Base-by-base conservation (phyloP, 1,140 invertebrate genomes). In the Ceratoteleas bidentatus region DNA sequence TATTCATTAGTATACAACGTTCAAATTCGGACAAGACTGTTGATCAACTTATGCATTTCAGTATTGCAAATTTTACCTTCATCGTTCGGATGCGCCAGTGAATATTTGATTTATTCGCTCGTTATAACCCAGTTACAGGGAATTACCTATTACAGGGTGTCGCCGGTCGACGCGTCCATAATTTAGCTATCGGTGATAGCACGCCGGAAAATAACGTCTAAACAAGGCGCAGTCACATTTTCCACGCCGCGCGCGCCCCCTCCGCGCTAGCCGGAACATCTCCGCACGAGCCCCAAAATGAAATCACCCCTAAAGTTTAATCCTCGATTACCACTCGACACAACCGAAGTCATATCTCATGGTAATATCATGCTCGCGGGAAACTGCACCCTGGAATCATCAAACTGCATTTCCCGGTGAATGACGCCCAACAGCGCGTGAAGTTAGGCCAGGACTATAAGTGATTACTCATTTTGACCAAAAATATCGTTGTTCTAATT, bases 271-370 rank as follows among this genome's bases (percentile, higher is more conserved):
- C 53, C 34, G 47, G n/a, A 49, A 49, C 54, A 50, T 66, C 40
- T 58, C 54, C 54, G n/a, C 54, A 5, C 32, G 65, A 52, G 43
- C 66, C 47, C 56, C 45, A 61, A 60, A 70, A 70, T 52, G 56
- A 60, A 60, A 70, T 70, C 57, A 53, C 56, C 66, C 49, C 66
- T 61, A 52, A 52, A 70, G 66, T 70, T 58, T 70, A 70, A 70
- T 61, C 56, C 66, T 60, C 66, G 66, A 70, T 70, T 70, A 70
- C 56, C 66, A 60, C 66, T 70, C 66, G 16, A 61, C 66, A 53
- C 66, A 61, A 60, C 56, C 57, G 38, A 70, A 60, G 56, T 53
- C 47, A 60, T 70, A 70, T 70, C 56, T 60, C 56, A 61, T 61
- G 56, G 56, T 61, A 70, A 60, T 70, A 52, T 36, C 53, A 53